Base-by-base conservation (phyloP, 2,888 invertebrate genomes). In the Dryocosmus kuriphilus region DNA sequence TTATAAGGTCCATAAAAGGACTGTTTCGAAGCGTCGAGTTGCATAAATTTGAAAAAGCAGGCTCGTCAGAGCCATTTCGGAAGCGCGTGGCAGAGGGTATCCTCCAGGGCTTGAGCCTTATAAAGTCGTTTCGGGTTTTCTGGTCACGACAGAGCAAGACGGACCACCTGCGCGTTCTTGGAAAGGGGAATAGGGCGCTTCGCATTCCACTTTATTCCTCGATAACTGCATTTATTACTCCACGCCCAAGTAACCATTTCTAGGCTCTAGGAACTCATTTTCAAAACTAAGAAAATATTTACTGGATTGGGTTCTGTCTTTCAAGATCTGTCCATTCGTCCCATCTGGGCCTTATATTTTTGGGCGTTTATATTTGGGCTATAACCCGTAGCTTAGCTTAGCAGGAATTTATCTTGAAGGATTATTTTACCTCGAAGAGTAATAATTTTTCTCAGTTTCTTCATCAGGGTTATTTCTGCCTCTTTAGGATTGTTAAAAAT, bases 131-230 rank as follows among this genome's bases (percentile, higher is more conserved):
- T 80, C 79, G 80, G 84, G 82, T 84, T 87, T 88, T 87, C 84
- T 85, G 78, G 71, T 71, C 71, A 71, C 71, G 71, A 71, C 71
- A 71, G 71, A 46, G 27, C 71, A 71, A 46, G 38, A 80, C 79
- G 76, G 84, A 79, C 86, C 86, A 86, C 87, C 86, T 84, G 83
- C 82, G 85, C 77, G 84, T 89, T 89, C 88, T 80, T 61, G 84
- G 88, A 89, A 89, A 86, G 71, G 51, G 71, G 71, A 71, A 71
- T 76, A 74, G 75, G 79, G 77, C 81, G 80, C 81, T 75, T 83
- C 80, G 78, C 80, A 82, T 86, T 85, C 81, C 79, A 75, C 82
- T 86, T 85, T 83, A 83, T 82, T 77, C 79, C 79, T 75, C 81
- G 79, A 78, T 83, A 79, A 77, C 81, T 78, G 81, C 79, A 75